phyloP scores from a whole-genome alignment of 2,113 vertebrate genomes.

The human region DNA sequence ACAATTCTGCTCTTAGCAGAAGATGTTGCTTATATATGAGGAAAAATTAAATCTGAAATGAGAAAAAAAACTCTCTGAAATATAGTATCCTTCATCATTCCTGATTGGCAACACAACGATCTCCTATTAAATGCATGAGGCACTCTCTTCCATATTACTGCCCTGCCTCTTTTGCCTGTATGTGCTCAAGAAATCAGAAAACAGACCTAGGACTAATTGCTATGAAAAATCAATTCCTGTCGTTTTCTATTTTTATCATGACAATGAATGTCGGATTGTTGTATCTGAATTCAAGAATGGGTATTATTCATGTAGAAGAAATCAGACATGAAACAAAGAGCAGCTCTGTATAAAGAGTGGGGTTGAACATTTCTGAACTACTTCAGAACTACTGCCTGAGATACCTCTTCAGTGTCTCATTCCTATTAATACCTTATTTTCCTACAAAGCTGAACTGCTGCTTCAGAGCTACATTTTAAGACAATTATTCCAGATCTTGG shows the following conservation, averaged over 20 bases:
- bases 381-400: background rate
- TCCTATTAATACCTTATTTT: background rate
- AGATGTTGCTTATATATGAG: background rate
- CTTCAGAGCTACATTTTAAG: background rate
- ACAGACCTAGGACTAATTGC: slow-evolving; percentile 45
- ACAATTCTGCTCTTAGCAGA: background rate
- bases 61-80: background rate
- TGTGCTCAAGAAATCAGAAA: slow-evolving; percentile 55
- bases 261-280: slow-evolving; percentile 72
- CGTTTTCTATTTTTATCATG: slow-evolving; percentile 70
- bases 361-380: slow-evolving; percentile 4
- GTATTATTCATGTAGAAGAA: slow-evolving; percentile 68
- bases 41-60: slow-evolving; percentile 9
- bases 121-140: background rate
- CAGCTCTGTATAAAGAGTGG: slow-evolving; percentile 31
- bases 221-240: slow-evolving; percentile 58
- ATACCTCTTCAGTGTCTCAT: background rate
- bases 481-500: background rate
- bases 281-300: slow-evolving; percentile 60
- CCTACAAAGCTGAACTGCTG: background rate
- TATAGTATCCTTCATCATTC: background rate
- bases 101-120: background rate
- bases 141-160: background rate
- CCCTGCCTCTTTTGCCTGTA: background rate
- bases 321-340: slow-evolving; percentile 57